Percentiles rank a stretch among this genome's conserved stretches.
Conservation (phyloP, 2,888 invertebrate genomes). For the Drosophila bunnanda region DNA sequence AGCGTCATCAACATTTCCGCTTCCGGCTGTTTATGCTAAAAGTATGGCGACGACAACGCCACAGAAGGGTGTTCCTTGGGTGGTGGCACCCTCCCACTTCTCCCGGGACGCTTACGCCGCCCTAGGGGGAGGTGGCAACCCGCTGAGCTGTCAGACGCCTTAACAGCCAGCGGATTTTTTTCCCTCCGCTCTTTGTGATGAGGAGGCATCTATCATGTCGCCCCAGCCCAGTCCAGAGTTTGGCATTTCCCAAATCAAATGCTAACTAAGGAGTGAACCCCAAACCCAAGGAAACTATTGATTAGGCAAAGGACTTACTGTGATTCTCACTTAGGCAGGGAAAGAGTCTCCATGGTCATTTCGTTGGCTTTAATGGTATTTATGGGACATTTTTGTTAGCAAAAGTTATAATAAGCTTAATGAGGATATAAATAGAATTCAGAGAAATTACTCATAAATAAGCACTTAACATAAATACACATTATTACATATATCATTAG, state of each 20-base stretch:
- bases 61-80: constrained; percentile 30
- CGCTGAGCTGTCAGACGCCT: constrained; percentile 71
- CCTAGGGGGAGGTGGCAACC: constrained; percentile 40
- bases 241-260: constrained; percentile 23
- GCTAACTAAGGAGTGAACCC: constrained; percentile 17
- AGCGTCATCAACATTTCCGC: constrained; percentile 76
- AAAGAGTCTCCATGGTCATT: neutral
- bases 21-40: constrained; percentile 78
- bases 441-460: constrained; percentile 2
- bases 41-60: constrained; percentile 68
- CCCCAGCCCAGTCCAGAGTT: constrained; percentile 8
- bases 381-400: constrained; percentile 8
- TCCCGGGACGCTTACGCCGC: constrained; percentile 2
- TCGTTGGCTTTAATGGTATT: constrained; percentile 4
- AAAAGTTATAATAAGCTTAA: constrained; percentile 12
- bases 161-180: constrained; percentile 41
- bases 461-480: constrained; percentile 6
- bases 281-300: constrained; percentile 34
- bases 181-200: constrained; percentile 8
- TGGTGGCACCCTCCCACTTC: neutral
- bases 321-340: neutral
- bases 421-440: neutral
- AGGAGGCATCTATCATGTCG: constrained; percentile 48
- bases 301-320: constrained; percentile 22
- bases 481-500: neutral